Evolutionary conservation across 2,113 vertebrate species (phyloP).

Genomic region (Odocoileus hemionus): DNA sequence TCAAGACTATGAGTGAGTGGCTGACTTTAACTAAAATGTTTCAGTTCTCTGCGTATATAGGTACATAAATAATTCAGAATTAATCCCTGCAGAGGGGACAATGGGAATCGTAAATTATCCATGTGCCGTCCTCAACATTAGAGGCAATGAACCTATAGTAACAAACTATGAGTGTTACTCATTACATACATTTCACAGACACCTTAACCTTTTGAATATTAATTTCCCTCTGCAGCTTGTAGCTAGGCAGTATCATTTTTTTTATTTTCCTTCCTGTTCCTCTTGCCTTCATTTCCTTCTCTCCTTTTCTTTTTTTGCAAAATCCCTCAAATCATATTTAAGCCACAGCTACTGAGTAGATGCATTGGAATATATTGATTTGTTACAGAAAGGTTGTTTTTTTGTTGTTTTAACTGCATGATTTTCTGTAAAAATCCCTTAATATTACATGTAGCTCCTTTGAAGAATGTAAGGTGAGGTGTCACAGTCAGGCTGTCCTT

Average conservation of each 20-base stretch:
- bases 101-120: constrained; percentile 98
- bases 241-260: constrained; percentile 78
- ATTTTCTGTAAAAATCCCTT: constrained; percentile 37
- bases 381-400: constrained; percentile 18
- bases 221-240: constrained; percentile 86
- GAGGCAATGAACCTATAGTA: constrained; percentile 94
- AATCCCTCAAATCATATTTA: constrained; percentile 68
- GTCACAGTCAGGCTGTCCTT: constrained; percentile 15
- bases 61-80: constrained; percentile 99
- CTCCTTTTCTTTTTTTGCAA: constrained; percentile 39
- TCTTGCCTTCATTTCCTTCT: constrained; percentile 70
- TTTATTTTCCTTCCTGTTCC: constrained; percentile 48
- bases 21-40: constrained; percentile 99
- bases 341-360: constrained; percentile 58
- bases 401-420: constrained; percentile 44
- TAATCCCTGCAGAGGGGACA: constrained; percentile 97
- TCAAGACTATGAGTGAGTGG: constrained; percentile 92
- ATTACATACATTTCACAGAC: constrained; percentile 94
- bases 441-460: constrained; percentile 42
- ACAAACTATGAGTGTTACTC: constrained; percentile 93
- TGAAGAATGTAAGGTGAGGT: constrained; percentile 29
- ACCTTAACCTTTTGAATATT: constrained; percentile 96
- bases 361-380: constrained; percentile 72
- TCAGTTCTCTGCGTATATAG: constrained; percentile 93
- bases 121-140: constrained; percentile 92